Conservation (phyloP, 2,888 invertebrate species). For the Chrysomela aeneicollis region DNA sequence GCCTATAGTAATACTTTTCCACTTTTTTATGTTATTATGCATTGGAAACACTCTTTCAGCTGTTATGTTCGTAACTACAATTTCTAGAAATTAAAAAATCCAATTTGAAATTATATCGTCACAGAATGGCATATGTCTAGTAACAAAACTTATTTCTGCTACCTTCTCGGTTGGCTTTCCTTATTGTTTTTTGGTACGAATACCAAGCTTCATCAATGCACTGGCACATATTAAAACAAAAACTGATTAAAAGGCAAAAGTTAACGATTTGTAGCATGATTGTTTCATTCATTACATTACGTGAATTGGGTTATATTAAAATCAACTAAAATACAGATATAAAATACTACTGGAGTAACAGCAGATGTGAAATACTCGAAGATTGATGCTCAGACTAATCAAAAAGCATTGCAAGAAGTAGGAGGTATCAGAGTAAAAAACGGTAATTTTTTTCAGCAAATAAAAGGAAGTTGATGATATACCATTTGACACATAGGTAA, state of each 20-base stretch:
- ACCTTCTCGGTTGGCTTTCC: slow-evolving; percentile 61
- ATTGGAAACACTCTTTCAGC: slow-evolving; percentile 40
- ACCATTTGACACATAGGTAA: no score
- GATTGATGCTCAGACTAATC: no score
- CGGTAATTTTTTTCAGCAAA: no score
- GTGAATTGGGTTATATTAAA: neutral
- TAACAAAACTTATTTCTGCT: slow-evolving; percentile 33
- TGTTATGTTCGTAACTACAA: slow-evolving; percentile 43
- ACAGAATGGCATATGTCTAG: neutral
- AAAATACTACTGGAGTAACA: neutral
- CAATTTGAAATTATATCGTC: neutral
- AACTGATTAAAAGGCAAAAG: slow-evolving; percentile 29
- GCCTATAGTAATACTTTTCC: slow-evolving; percentile 46
- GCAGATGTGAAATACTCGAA: no score
- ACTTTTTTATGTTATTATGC: slow-evolving; percentile 40
- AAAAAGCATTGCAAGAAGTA: no score
- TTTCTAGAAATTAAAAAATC: slow-evolving; percentile 40
- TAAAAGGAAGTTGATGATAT: no score
- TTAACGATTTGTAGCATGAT: slow-evolving; percentile 35
- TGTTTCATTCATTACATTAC: neutral
- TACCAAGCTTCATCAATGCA: slow-evolving; percentile 49
- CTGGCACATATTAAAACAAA: slow-evolving; percentile 30
- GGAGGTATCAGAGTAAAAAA: no score
- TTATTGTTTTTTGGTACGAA: slow-evolving; percentile 55
- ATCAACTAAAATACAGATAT: slow-evolving; percentile 6